Percentiles rank a stretch among this genome's conserved stretches.
phyloP scores from a whole-genome alignment of 1,140 invertebrate genomes.

The Aphidius ervi region DNA sequence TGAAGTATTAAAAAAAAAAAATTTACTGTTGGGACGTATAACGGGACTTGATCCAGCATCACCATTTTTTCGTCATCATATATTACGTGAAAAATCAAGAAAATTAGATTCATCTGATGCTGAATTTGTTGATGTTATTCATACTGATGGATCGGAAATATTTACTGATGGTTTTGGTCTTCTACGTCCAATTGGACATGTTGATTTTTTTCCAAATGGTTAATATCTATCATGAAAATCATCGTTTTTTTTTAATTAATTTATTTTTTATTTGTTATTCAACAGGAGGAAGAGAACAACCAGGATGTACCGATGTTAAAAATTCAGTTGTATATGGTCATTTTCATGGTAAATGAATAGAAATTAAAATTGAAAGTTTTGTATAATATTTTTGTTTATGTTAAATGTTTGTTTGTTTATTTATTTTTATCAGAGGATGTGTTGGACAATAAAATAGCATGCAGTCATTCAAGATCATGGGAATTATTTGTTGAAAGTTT shows the following conservation, averaged over 20 bases:
- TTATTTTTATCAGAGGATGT: slow-evolving; percentile 38
- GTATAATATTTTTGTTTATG: too few species aligned
- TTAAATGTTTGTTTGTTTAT: background rate
- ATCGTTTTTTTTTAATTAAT: too few species aligned
- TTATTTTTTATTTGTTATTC: too few species aligned
- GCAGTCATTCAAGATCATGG: slow-evolving; percentile 71
- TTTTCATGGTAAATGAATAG: slow-evolving; percentile 35
- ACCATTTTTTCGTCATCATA: slow-evolving; percentile 60
- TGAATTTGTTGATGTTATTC: slow-evolving; percentile 78
- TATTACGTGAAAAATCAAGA: slow-evolving; percentile 47
- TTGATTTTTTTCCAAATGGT: slow-evolving; percentile 74
- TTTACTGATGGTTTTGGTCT: slow-evolving; percentile 71
- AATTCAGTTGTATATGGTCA: slow-evolving; percentile 54
- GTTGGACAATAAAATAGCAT: slow-evolving; percentile 58
- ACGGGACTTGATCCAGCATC: slow-evolving; percentile 71
- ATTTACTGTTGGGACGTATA: slow-evolving; percentile 63
- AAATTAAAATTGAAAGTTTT: too few species aligned
- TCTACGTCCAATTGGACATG: slow-evolving; percentile 57
- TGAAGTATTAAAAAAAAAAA: slow-evolving; percentile 56
- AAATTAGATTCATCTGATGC: slow-evolving; percentile 76
- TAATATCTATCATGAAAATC: too few species aligned
- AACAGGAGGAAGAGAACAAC: slow-evolving; percentile 59
- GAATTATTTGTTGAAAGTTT: slow-evolving; percentile 68
- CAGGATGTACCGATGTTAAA: slow-evolving; percentile 60
- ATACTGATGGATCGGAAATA: slow-evolving; percentile 66